Evolutionary conservation across 2,888 invertebrate species (phyloP), one percentile per base, ranked within the genome.

Genomic region (Trissoscelio sp.): DNA sequence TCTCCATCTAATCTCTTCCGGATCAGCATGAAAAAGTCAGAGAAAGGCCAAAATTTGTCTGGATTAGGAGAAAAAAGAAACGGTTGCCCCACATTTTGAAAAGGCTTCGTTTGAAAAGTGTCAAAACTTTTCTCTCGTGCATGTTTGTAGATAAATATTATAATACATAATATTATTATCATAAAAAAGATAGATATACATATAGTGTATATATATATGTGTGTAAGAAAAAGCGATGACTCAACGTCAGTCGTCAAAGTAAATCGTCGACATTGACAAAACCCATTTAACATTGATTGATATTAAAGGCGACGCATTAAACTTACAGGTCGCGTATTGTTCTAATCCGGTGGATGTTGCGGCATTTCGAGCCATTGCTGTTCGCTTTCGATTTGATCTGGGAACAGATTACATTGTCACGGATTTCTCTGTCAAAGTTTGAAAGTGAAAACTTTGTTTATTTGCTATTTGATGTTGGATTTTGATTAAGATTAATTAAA

Each of bases 341-440:
- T 28, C 51, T 53, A 53, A 53, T 53, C 12, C 51, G n/a, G 2
- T 28, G 28, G 28, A 53, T 28, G 51, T 53, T 28, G 14, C 28
- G 28, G 16, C 28, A 53, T 11, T 31, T 31, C 31, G 4, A 31
- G 31, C 9, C 31, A 31, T 7, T 31, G 31, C 4, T 53, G n/a
- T 48, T 11, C 16, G 22, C 48, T 48, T 48, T 48, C 48, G 22
- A 53, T 7, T 53, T 28, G 51, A 53, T 53, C 51, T 5, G 2
- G 28, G 51, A 12, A 14, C 2, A 53, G 51, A 53, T 53, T 53
- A 28, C 51, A 53, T 53, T 53, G 51, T 53, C 31, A 28, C 12
- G 6, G 28, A 28, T 53, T 53, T 53, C 51, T 28, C 51, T 53
- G 24, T 53, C 51, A 53, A 53, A 24, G 31, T 53, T 53, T 53